Evolutionary conservation across 2,888 invertebrate genomes (phyloP), one percentile per base, ranked within the genome.

Genomic region (Rosalia funebris): DNA sequence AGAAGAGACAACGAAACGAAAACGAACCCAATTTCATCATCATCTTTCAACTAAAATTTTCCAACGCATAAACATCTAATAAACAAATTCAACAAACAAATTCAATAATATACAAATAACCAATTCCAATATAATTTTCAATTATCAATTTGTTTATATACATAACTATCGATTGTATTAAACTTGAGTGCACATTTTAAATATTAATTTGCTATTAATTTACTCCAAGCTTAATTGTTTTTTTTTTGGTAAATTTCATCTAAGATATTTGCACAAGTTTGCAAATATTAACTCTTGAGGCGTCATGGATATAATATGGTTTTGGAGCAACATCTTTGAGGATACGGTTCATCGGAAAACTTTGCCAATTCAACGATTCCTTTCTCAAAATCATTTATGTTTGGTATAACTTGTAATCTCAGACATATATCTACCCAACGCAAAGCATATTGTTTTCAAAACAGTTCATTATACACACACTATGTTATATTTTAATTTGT

Each of bases 91-190:
- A 50, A 50, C 48, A 50, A 50, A 50, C 15, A n/a, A n/a, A n/a
- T n/a, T n/a, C n/a, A n/a, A n/a, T 50, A 2, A 25, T 19, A 48
- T 48, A 47, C 34, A 41, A 50, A 41, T 50, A 53, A 53, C 53
- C 53, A 53, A 53, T 53, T 53, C 53, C 53, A 32, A 42, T 53
- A 53, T 42, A 42, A 11, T 53, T 53, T 42, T 53, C 53, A 53
- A 53, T 53, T 53, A 31, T 53, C 53, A 53, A 3, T 34, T 39
- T 46, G 25, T 34, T 36, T 56, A 56, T 47, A 41, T 50, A 57
- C 42, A 50, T 20, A 50, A 50, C 48, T 57, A 57, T 34, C 25
- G 34, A 48, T 57, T 57, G 17, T 50, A 44, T 42, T 41, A 41
- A 39, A 32, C 39, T 57, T 57, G 57, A 50, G 57, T 50, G 57